phyloP scores from a whole-genome alignment of 2,797 vertebrate genomes.

The Falco naumanni region DNA sequence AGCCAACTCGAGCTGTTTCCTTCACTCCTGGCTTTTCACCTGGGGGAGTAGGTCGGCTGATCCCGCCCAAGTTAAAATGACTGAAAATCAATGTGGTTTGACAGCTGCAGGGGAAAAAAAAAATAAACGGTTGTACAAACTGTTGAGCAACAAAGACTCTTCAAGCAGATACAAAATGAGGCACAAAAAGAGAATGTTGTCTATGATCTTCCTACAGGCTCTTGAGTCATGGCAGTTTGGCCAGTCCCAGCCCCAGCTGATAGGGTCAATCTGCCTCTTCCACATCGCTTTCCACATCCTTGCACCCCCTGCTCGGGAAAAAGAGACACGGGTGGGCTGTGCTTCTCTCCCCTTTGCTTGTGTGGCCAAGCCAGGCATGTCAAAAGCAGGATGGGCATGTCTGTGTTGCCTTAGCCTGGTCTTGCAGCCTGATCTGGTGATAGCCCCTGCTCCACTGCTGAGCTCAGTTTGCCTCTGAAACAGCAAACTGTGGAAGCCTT shows the following conservation, averaged over 20 bases:
- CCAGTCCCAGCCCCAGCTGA: neutral
- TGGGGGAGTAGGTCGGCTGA: constrained; percentile 63
- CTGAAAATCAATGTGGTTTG: constrained; percentile 78
- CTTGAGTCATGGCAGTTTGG: neutral
- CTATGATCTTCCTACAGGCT: neutral
- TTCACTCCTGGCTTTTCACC: constrained; percentile 68
- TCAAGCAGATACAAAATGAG: neutral
- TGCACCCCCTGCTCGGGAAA: neutral
- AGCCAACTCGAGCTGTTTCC: neutral
- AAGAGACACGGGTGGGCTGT: accelerated
- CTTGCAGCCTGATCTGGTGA: neutral
- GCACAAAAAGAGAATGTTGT: neutral
- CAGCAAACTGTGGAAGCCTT: neutral
- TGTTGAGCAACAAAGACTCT: constrained; percentile 2
- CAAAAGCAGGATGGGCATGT: neutral
- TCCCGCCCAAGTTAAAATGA: constrained; percentile 69
- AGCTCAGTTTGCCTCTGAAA: neutral
- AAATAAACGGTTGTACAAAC: neutral
- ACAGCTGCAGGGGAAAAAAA: constrained; percentile 36
- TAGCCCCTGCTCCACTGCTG: neutral
- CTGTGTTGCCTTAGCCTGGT: neutral
- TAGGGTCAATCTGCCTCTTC: neutral
- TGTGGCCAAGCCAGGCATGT: neutral
- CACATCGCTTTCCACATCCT: neutral
- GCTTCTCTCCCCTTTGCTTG: neutral